phyloP scores from a whole-genome alignment of 2,888 invertebrate genomes.

The Habroteleia sp. region DNA sequence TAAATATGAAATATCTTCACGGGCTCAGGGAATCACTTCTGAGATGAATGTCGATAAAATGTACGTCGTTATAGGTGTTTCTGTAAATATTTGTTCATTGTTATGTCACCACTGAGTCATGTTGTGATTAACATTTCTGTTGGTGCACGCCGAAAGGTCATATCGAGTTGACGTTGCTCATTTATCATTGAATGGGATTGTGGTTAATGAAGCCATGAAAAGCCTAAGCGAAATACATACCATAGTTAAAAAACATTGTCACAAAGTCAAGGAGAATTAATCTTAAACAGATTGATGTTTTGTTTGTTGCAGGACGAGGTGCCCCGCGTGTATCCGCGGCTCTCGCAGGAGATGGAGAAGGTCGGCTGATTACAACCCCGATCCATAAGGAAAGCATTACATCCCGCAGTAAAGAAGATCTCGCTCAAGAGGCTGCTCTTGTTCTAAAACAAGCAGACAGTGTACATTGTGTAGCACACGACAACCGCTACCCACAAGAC shows the following conservation, averaged over 20 bases:
- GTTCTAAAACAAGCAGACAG: conserved; percentile 88
- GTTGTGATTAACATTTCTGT: conserved; percentile 47
- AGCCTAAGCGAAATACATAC: neutral
- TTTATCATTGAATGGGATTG: conserved; percentile 13
- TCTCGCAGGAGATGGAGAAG: conserved; percentile 81
- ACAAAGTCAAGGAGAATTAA: conserved; percentile 2
- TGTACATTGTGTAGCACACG: conserved; percentile 84
- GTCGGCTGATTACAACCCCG: conserved; percentile 81
- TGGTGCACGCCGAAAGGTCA: conserved; percentile 26
- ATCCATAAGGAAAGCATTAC: conserved; percentile 85
- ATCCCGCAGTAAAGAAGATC: conserved; percentile 86
- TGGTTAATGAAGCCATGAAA: conserved; percentile 25
- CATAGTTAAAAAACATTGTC: conserved; percentile 5
- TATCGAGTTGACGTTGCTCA: conserved; percentile 10
- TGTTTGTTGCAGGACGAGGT: conserved; percentile 81
- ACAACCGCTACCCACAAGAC: conserved; percentile 73
- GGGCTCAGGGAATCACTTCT: neutral
- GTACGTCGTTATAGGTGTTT: conserved; percentile 13
- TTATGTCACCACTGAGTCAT: conserved; percentile 33
- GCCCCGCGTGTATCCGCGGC: conserved; percentile 80
- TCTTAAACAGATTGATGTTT: conserved; percentile 18
- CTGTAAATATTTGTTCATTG: conserved; percentile 35
- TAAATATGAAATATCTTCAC: conserved; percentile 15
- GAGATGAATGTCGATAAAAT: conserved; percentile 5
- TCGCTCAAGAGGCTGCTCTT: conserved; percentile 89